phyloP scores from a whole-genome alignment of 2,888 invertebrate species.

The Arctia plantaginis region DNA sequence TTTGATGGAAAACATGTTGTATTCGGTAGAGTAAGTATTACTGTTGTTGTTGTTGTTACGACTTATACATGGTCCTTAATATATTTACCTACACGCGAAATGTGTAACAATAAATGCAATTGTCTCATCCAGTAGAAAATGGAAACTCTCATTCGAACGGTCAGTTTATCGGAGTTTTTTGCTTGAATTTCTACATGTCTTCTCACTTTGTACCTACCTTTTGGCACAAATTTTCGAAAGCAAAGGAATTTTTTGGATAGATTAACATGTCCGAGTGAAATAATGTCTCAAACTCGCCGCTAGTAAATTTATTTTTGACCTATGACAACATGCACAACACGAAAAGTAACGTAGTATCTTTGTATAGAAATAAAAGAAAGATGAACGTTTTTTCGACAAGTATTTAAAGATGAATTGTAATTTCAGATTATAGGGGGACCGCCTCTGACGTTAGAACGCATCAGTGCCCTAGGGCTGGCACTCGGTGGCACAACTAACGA shows the following conservation, averaged over 20 bases:
- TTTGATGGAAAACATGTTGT: constrained; percentile 85
- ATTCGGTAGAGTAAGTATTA: constrained; percentile 82
- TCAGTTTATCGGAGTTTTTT: background rate
- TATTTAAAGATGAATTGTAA: background rate
- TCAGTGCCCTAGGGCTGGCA: constrained; percentile 79
- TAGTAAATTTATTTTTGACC: background rate
- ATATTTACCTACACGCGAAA: background rate
- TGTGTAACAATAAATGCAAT: background rate
- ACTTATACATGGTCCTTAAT: background rate
- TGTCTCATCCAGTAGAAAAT: background rate
- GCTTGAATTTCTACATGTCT: background rate
- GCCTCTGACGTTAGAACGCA: constrained; percentile 73
- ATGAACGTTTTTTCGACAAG: background rate
- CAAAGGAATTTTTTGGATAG: background rate
- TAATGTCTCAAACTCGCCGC: background rate
- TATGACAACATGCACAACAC: background rate
- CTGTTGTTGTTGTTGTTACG: background rate
- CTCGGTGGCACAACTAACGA: constrained; percentile 73
- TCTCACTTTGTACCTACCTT: background rate
- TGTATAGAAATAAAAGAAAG: background rate
- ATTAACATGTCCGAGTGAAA: background rate
- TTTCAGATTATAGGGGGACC: constrained; percentile 74
- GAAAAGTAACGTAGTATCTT: background rate
- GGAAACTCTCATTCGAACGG: background rate
- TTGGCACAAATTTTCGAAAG: background rate